Evolutionary conservation across 2,888 invertebrate species (phyloP), one percentile per base, ranked within the genome.

Genomic region (Heliconius aoede): DNA sequence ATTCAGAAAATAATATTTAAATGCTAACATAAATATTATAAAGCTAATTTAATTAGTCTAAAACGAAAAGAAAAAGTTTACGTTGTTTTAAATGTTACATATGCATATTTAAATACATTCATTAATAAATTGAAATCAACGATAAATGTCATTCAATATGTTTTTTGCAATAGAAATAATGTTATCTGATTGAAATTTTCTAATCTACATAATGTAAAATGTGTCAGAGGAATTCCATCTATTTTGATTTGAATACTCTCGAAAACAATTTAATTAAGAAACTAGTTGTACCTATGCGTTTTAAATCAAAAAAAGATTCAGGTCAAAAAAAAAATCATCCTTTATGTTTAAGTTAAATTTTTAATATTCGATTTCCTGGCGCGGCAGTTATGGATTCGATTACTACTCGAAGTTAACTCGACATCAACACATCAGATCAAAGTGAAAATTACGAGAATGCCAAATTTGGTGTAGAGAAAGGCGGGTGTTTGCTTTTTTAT

Each of bases 21-120:
- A 62, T 30, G 8, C 28, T 28, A 61, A 5, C 3, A 21, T 4
- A 3, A 62, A 46, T 18, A 3, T 7, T 18, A 18, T 46, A 18
- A 40, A 8, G 4, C 62, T 32, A 32, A 32, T 11, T 32, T n/a
- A 32, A 64, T 32, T n/a, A n/a, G n/a, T 62, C 13, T 30, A 21
- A 32, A 18, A 64, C 1, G 13, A n/a, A 36, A 64, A 24, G 21
- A 30, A 62, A 64, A 36, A 36, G 55, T 9, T n/a, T 9, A 32
- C n/a, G n/a, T 36, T 15, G 24, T 36, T 64, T 64, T 36, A 36
- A 64, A 64, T 64, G 64, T 24, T 64, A 64, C 36, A 36, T 36
- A 36, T 64, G 32, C n/a, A 32, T 64, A 64, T 64, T 36, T 36
- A 32, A 36, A 64, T 64, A 64, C 13, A 64, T 64, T 64, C 36